Conservation (phyloP, 2,797 vertebrate species). For the Melanotaenia parkinsoni region DNA sequence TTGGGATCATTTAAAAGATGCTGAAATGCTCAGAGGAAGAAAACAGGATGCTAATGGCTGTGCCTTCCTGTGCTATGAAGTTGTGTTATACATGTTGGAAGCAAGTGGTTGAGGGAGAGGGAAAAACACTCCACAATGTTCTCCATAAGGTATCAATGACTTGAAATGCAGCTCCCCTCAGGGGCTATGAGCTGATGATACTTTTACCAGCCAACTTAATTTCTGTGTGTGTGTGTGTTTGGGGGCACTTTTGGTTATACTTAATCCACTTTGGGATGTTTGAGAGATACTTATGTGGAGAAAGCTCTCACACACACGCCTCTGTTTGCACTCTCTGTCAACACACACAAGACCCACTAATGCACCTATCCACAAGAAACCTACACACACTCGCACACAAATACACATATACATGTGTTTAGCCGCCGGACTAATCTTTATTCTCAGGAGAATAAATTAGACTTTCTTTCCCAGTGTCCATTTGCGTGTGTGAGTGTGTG, state of each 20-base stretch:
- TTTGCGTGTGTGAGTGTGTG: slow-evolving; percentile 23
- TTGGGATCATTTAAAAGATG: slow-evolving; percentile 32
- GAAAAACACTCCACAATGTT: slow-evolving; percentile 18
- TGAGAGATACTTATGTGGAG: slow-evolving; percentile 35
- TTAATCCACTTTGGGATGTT: slow-evolving; percentile 59
- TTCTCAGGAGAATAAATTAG: slow-evolving; percentile 65
- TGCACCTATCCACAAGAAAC: slow-evolving; percentile 35
- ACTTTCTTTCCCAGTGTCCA: slow-evolving; percentile 33
- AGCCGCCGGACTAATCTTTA: slow-evolving; percentile 47
- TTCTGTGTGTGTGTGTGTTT: slow-evolving; percentile 28
- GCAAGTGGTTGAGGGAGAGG: slow-evolving; percentile 18
- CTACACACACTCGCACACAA: slow-evolving; percentile 17
- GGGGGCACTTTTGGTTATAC: slow-evolving; percentile 51
- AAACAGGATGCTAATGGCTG: slow-evolving; percentile 13
- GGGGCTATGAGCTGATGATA: slow-evolving; percentile 29
- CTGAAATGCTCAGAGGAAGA: slow-evolving; percentile 14
- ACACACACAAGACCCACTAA: slow-evolving; percentile 38
- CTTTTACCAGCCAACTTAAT: slow-evolving; percentile 49
- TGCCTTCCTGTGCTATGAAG: not conserved
- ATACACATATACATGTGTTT: slow-evolving; percentile 9
- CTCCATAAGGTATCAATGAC: slow-evolving; percentile 38
- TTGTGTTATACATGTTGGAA: slow-evolving; percentile 21
- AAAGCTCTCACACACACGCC: slow-evolving; percentile 18
- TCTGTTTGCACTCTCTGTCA: not conserved
- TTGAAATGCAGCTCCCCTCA: slow-evolving; percentile 34